Percentiles rank a stretch among this genome's conserved stretches.
phyloP scores from a whole-genome alignment of 2,888 invertebrate species.

The Loripinus fragilis region DNA sequence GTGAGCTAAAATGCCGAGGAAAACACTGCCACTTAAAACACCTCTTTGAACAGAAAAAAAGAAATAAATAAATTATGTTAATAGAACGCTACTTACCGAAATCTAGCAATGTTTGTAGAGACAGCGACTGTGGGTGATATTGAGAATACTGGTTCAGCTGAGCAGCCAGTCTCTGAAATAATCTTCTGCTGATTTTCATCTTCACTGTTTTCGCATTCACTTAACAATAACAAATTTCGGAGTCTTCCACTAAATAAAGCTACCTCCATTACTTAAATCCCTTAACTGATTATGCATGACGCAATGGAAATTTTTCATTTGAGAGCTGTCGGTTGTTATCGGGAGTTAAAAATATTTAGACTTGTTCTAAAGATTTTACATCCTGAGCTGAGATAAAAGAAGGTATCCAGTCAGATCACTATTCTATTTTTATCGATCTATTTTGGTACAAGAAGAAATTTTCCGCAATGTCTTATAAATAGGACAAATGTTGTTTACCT shows the following conservation, averaged over 20 bases:
- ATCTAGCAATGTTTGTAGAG: conserved; percentile 14
- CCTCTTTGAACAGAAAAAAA: too few relatives aligned
- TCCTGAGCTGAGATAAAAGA: neutral
- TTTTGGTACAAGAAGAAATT: neutral
- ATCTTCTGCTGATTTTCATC: conserved; percentile 40
- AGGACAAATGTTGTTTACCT: neutral
- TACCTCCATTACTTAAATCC: too few relatives aligned
- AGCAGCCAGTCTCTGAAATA: conserved; percentile 22
- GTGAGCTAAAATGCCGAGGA: too few relatives aligned
- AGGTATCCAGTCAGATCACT: neutral
- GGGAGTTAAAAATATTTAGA: neutral
- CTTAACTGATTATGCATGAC: conserved; percentile 20
- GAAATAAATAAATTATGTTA: too few relatives aligned
- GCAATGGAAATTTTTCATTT: conserved; percentile 29
- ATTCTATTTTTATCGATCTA: neutral
- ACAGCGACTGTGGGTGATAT: conserved; percentile 7
- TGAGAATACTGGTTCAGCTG: conserved; percentile 1
- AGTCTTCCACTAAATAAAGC: neutral
- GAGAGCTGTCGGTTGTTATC: neutral
- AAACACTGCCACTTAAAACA: too few relatives aligned
- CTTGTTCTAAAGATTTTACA: conserved; percentile 4
- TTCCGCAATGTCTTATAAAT: conserved; percentile 1
- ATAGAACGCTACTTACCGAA: conserved; percentile 7
- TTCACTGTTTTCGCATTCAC: conserved; percentile 13
- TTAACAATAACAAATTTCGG: neutral